Evolutionary conservation across 2,888 invertebrate genomes (phyloP), one percentile per base, ranked within the genome.

Genomic region (Heteromyza rotundicornis): DNA sequence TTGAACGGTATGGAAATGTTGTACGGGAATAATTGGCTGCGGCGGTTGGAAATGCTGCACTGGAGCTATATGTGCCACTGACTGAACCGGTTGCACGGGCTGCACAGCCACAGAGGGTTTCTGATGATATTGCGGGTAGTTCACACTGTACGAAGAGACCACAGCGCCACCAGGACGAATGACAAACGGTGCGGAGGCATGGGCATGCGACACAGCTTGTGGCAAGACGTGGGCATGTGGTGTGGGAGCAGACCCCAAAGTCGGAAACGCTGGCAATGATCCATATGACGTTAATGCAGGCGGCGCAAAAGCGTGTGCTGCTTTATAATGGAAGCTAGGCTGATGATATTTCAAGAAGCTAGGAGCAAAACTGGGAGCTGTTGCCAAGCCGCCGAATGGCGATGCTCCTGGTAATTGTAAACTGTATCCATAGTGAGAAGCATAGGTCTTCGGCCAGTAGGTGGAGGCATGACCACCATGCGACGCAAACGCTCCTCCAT

Each of bases 81-180:
- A 40, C 23, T 17, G 56, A 8, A 47, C 61, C 20, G 22, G 52
- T 8, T 16, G 61, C 52, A 36, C 58, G 32, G 63, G 27, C 12
- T 57, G 61, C 12, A 66, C 64, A 8, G 67, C 64, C 2, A 68
- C 63, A 3, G 72, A 57, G 1, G 77, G 70, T 49, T 73, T 71
- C 3, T 78, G 79, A 62, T 74, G 70, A n/a, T 76, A 78, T 20
- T 77, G 78, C 3, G 81, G 81, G 63, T 80, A 81, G 60, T 79
- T 81, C 24, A 78, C 80, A 63, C 74, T 80, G 63, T 79, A 80
- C 0, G 81, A 80, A 32, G 77, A 75, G 23, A 82, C 80, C 1
- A 80, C 69, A 1, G 81, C 81, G 23, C 77, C 76, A 35, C 81
- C 81, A 1, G 82, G 81, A 32, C 80, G 76, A 20, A 81, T 66